These are phyloP conservation scores for Rhopalosiphum nymphaeae DNA, from an alignment of 2,888 invertebrate genomes.

Conservation along the genomic window DNA sequence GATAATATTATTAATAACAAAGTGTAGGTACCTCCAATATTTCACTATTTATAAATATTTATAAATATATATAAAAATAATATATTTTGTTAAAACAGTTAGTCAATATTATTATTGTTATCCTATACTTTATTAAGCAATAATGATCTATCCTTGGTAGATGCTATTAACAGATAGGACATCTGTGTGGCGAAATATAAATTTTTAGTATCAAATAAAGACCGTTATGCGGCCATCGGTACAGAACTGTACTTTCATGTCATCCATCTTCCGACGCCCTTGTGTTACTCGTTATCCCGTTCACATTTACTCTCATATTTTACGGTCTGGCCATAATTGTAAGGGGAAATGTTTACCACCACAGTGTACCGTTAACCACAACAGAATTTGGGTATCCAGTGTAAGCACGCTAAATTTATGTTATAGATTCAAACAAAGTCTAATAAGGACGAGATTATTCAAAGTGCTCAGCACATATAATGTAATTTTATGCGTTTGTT, in stretches of 20 bases:
- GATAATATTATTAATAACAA: neutral
- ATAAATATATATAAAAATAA: neutral
- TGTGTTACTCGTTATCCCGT: neutral
- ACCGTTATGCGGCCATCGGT: neutral
- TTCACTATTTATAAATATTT: neutral
- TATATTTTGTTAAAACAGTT: neutral
- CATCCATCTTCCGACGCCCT: neutral
- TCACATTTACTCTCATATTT: neutral
- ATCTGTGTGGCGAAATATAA: neutral
- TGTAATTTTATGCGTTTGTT: neutral
- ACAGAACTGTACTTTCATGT: neutral
- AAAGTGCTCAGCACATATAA: neutral
- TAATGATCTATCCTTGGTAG: neutral
- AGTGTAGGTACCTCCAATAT: neutral
- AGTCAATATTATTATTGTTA: neutral
- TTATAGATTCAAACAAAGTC: neutral
- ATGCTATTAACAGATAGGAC: neutral
- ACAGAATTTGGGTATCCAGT: neutral
- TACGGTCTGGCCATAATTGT: neutral
- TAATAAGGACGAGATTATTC: neutral
- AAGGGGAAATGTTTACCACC: neutral
- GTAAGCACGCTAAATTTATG: neutral
- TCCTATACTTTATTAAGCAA: neutral
- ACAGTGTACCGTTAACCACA: neutral
- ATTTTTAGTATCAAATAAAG: slow-evolving; percentile 1